Conservation (phyloP, 2,888 invertebrate genomes). For the Metacarcinus magister region DNA sequence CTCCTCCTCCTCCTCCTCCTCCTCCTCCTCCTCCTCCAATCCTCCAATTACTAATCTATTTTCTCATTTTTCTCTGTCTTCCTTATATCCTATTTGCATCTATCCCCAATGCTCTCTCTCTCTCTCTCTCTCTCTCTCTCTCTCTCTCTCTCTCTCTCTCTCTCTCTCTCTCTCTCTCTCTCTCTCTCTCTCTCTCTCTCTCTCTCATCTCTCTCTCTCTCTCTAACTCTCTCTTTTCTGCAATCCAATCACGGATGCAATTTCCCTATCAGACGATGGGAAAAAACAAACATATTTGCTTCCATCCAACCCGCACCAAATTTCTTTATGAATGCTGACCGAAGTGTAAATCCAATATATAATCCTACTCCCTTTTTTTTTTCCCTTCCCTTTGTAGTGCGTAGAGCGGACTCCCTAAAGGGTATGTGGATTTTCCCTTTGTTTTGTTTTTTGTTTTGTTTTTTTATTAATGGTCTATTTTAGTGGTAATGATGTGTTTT, state of each 20-base stretch:
- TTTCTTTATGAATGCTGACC: constrained; percentile 20
- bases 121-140: too few species aligned
- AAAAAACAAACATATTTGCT: constrained; percentile 16
- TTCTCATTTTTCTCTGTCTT: not conserved
- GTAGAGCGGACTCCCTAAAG: too few species aligned
- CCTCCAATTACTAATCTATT: not conserved
- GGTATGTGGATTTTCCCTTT: too few species aligned
- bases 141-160: not conserved
- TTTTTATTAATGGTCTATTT: not conserved
- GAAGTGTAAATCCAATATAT: not conserved
- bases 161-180: constrained; percentile 9
- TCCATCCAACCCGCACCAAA: not conserved
- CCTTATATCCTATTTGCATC: not conserved
- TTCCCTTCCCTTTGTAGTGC: not conserved
- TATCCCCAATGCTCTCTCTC: not conserved
- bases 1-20: not conserved
- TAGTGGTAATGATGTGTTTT: too few species aligned
- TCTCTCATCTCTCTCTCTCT: constrained; percentile 29
- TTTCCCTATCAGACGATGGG: constrained; percentile 6
- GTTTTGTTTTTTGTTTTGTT: too few species aligned
- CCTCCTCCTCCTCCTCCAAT: not conserved
- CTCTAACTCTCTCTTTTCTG: not conserved
- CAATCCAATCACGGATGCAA: constrained; percentile 7
- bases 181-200: constrained; percentile 60
- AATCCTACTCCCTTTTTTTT: not conserved